Evolutionary conservation across 2,797 vertebrate species (phyloP).

Genomic region (Podarcis lilfordi): DNA sequence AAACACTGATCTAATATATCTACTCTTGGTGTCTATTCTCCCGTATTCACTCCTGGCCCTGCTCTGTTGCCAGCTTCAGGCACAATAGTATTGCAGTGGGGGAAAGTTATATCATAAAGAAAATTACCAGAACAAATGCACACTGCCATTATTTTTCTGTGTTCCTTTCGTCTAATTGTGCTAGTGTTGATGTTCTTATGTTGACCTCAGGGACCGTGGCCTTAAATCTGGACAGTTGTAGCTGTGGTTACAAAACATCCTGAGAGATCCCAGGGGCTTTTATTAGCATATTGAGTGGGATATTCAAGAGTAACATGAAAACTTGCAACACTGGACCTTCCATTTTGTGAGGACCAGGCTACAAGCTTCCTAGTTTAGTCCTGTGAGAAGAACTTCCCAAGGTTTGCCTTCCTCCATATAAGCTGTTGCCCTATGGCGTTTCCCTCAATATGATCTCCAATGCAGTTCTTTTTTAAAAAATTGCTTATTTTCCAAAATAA

Average conservation of each 20-base stretch:
- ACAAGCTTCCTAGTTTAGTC: neutral
- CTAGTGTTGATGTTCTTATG: neutral
- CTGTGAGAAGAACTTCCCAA: neutral
- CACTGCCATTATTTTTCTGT: neutral
- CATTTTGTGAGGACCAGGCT: neutral
- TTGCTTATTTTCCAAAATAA: neutral
- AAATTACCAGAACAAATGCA: neutral
- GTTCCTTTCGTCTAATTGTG: neutral
- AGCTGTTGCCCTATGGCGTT: neutral
- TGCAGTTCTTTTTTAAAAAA: neutral
- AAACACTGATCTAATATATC: too few species aligned
- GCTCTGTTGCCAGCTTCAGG: neutral
- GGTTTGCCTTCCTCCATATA: neutral
- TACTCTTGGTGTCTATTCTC: neutral
- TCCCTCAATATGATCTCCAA: neutral
- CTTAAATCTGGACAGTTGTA: neutral
- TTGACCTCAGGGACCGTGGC: neutral
- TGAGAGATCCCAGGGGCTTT: neutral
- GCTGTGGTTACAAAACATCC: neutral
- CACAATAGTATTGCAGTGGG: neutral
- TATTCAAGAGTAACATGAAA: neutral
- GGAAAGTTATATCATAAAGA: neutral
- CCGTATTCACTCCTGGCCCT: neutral
- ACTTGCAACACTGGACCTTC: neutral
- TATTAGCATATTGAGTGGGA: neutral